Base-by-base conservation (phyloP, 2,113 vertebrate genomes). In the Otis tarda region DNA sequence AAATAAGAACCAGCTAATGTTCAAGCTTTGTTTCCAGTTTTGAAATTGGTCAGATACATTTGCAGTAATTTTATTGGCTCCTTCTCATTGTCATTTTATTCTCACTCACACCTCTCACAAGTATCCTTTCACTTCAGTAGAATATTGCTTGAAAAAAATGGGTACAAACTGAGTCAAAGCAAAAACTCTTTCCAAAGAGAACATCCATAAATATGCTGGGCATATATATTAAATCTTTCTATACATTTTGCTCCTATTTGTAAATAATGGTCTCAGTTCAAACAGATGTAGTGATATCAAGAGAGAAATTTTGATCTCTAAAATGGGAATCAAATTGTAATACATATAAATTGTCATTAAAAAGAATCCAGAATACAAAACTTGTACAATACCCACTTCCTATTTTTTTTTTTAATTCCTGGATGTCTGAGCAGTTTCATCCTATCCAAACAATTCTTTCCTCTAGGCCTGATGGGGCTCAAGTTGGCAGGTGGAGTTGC, bases 401-500 rank as follows among this genome's bases (percentile, higher is more conserved):
- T 19, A 47, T 4, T 33, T 59, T 77, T 59, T 77, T 53, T 12
- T 4, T 59, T 56, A 80, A 37, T 37, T 64, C 13, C 15, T 71
- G 20, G 5, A 64, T 3, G 5, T 55, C 22, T 63, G 33, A 41
- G 31, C 10, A 76, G 9, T 50, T 93, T 81, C 21, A 49, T 3
- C 3, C 2, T 70, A 67, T 53, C 0, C 6, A 83, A 19, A 55
- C 6, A 41, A 11, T 41, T 74, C 5, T 47, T 77, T 60, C 20
- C 4, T 47, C 30, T 47, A 43, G 12, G 37, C 4, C 20, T 53
- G 28, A 27, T 7, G 37, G 31, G n/a, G 25, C 4, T 67, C 8
- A 59, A 67, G 37, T 31, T 39, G 14, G 12, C 1, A 10, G 6
- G 4, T 65, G 20, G 31, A 24, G 28, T 35, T 0, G 2, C 12